Evolutionary conservation across 1,140 invertebrate species (phyloP), one percentile per base, ranked within the genome.

Genomic region (Cherax destructor): DNA sequence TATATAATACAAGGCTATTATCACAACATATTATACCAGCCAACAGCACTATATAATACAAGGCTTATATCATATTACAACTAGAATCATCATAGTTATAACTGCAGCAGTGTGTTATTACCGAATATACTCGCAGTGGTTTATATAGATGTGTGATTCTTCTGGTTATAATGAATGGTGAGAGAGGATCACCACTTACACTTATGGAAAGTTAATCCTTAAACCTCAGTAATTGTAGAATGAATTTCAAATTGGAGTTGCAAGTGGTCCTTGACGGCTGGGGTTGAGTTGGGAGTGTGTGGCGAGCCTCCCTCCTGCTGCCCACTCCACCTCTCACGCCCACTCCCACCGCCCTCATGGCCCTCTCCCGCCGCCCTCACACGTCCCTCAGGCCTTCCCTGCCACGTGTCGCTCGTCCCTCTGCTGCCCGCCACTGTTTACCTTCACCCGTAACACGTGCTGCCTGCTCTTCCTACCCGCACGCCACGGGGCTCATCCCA

Each of bases 361-460:
- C 41, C 59, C 61, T 69, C 30, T 41, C 4, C 59, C 47, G 5
- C 47, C 83, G 30, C 7, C 13, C 65, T 74, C 47, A 24, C 78
- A 61, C 24, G 0, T 18, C 79, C 59, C 56, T 47, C 56, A 59
- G 52, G 5, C 61, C 86, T 49, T 30, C 49, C n/a, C 65, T 47
- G 52, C 77, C 77, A 80, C 59, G 65, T 52, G 77, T 50, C 84
- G 52, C 72, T 56, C 41, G 49, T 52, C 52, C 50, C 24, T 50
- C 79, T 50, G 52, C 80, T 56, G 69, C 30, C 81, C 61, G 61
- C 61, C 59, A 13, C 7, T 83, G 81, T 83, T 83, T 83, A 83
- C 81, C 81, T 83, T 83, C 41, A n/a, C 81, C 81, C 16, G 59
- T 13, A 83, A 56, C 81, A 83, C 81, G 81, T 83, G 81, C 81